Evolutionary conservation across 2,113 vertebrate species (phyloP).

Genomic region (Hippocampus barbouri): DNA sequence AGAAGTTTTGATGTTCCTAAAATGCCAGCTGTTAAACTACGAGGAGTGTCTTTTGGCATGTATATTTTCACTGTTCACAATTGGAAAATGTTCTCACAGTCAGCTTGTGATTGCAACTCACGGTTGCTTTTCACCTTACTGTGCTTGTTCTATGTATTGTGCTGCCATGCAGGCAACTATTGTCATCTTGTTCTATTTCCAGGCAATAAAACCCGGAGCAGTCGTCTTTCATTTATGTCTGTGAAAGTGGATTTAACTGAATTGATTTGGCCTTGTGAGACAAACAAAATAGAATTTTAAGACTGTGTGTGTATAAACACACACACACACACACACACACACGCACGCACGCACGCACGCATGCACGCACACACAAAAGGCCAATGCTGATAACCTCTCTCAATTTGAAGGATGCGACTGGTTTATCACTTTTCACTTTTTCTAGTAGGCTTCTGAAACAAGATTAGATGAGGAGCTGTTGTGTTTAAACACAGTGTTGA

Average conservation of each 20-base stretch:
- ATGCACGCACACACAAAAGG: background rate
- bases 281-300: conserved; percentile 1
- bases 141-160: background rate
- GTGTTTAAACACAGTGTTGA: background rate
- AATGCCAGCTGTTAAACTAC: background rate
- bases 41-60: background rate
- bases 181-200: background rate
- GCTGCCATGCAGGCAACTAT: background rate
- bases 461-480: background rate
- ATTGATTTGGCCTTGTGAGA: conserved; percentile 4
- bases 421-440: background rate
- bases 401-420: no score
- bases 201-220: conserved; percentile 2
- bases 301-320: background rate
- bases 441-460: background rate
- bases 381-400: background rate
- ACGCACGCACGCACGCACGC: background rate
- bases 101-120: background rate
- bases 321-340: background rate
- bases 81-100: background rate
- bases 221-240: conserved; percentile 7
- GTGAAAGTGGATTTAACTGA: conserved; percentile 9
- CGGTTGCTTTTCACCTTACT: background rate
- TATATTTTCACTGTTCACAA: background rate
- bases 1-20: conserved; percentile 2